Evolutionary conservation across 1,140 invertebrate species (phyloP).

Genomic region (Linepithema humile): DNA sequence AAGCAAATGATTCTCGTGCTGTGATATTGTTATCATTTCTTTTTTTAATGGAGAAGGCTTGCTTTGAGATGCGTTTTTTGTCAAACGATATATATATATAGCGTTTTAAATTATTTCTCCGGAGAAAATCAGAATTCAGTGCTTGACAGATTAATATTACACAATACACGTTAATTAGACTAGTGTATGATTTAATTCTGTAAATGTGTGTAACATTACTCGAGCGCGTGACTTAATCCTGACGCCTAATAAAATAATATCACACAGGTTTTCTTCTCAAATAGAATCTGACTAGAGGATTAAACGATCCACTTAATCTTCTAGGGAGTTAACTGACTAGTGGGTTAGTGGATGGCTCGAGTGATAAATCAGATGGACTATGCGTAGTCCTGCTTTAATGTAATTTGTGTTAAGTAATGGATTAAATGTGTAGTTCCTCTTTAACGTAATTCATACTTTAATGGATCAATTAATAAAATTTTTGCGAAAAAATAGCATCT

Average conservation of each 20-base stretch:
- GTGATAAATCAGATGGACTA: slow-evolving; percentile 17
- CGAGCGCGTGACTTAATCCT: background rate
- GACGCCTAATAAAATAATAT: background rate
- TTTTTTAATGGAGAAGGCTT: too few species aligned
- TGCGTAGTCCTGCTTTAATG: background rate
- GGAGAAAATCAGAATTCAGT: too few species aligned
- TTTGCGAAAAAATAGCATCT: background rate
- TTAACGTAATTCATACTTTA: background rate
- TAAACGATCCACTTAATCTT: background rate
- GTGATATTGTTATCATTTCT: too few species aligned
- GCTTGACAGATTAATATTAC: too few species aligned
- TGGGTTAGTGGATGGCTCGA: too few species aligned
- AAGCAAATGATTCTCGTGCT: too few species aligned
- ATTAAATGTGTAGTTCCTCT: background rate
- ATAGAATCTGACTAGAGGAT: background rate
- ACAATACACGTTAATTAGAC: too few species aligned
- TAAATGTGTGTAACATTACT: background rate
- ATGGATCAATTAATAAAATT: background rate
- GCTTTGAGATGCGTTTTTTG: too few species aligned
- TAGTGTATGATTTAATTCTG: background rate
- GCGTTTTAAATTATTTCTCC: too few species aligned
- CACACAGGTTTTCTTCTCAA: slow-evolving; percentile 2
- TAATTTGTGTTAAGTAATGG: slow-evolving; percentile 29
- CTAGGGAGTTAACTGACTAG: background rate
- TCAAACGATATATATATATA: too few species aligned